phyloP scores from a whole-genome alignment of 2,113 vertebrate species.

The Pionites leucogaster region DNA sequence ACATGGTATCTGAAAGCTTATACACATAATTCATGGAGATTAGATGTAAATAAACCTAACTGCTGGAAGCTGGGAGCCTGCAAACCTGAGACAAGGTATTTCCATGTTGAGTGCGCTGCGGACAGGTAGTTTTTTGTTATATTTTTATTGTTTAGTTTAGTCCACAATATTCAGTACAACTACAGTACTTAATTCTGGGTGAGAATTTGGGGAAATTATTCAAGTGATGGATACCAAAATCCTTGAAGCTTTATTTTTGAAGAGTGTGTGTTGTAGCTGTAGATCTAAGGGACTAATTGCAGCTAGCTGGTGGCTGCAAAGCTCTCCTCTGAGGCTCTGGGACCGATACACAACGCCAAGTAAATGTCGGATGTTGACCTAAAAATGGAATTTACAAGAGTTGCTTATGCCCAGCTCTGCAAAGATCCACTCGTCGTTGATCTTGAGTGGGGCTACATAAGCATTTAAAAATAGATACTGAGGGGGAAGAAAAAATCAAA shows the following conservation, averaged over 20 bases:
- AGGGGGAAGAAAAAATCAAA: neutral
- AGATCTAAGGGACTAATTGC: neutral
- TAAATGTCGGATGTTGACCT: neutral
- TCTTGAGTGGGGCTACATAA: neutral
- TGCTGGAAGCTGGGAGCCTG: neutral
- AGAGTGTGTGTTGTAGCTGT: neutral
- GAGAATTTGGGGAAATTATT: neutral
- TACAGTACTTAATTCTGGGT: neutral
- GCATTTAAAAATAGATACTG: neutral
- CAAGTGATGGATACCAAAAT: neutral
- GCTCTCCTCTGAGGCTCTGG: neutral
- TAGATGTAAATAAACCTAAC: neutral
- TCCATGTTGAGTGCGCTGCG: neutral
- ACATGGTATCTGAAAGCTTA: neutral
- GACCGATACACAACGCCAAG: accelerated
- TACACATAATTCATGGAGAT: neutral
- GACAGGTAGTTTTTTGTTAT: neutral
- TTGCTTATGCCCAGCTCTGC: neutral
- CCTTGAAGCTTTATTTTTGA: neutral
- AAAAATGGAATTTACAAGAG: constrained; percentile 9
- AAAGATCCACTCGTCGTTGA: neutral
- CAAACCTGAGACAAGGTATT: neutral
- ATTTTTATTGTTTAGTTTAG: neutral
- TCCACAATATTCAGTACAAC: neutral
- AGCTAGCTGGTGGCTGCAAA: neutral